Conservation (phyloP, 2,888 invertebrate genomes). For the Cryptocephalus primarius region DNA sequence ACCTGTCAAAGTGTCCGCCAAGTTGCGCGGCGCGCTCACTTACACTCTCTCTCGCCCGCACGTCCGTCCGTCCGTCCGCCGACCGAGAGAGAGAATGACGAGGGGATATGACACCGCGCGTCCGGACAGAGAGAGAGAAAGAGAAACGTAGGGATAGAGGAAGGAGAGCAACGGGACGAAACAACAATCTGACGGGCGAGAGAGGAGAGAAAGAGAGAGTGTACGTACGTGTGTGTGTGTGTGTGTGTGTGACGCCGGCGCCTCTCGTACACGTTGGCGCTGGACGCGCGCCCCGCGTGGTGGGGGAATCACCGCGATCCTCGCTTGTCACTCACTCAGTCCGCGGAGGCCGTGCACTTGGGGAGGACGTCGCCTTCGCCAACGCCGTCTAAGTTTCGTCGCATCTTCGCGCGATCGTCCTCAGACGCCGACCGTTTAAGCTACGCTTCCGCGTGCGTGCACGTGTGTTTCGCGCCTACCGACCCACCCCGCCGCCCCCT, state of each 20-base stretch:
- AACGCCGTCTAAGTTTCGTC: constrained; percentile 3
- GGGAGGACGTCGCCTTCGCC: constrained; percentile 24
- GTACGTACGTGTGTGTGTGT: background rate
- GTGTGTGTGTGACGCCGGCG: constrained; percentile 31
- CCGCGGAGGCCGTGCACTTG: constrained; percentile 33
- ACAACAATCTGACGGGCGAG: too few species aligned
- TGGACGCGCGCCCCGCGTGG: constrained; percentile 15
- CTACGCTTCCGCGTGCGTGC: too few species aligned
- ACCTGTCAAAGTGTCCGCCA: constrained; percentile 38
- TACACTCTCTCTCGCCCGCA: too few species aligned
- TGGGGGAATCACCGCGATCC: constrained; percentile 33
- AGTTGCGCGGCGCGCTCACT: constrained; percentile 32
- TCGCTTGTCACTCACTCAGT: constrained; percentile 39
- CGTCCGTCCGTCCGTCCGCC: too few species aligned
- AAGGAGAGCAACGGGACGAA: too few species aligned
- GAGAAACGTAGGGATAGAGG: constrained; percentile 2
- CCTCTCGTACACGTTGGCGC: constrained; percentile 15
- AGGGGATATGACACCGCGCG: constrained; percentile 33
- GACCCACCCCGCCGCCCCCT: too few species aligned
- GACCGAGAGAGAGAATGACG: constrained; percentile 25
- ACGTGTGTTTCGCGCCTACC: too few species aligned
- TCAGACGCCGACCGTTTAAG: too few species aligned
- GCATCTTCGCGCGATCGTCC: constrained; percentile 1
- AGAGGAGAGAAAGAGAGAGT: too few species aligned
- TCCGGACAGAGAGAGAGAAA: constrained; percentile 19